These are phyloP conservation scores for Trachythela sp. DNA, from an alignment of 64 coral and sea anemone species.

Conservation along the genomic window DNA sequence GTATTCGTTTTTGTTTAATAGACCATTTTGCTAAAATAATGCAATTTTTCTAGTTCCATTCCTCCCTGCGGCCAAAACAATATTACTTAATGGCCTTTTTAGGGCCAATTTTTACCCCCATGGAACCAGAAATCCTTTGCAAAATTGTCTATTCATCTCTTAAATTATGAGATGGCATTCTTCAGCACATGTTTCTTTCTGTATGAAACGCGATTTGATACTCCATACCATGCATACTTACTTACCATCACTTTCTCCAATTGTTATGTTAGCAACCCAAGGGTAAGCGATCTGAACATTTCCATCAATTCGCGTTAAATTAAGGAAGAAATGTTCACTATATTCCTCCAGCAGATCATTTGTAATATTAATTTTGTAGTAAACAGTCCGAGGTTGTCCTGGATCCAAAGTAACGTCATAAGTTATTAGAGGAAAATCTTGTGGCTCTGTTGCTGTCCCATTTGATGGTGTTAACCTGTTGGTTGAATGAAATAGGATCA, in stretches of 20 bases:
- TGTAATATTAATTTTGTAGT: not conserved
- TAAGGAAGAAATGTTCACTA: not conserved
- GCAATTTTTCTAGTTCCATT: no score
- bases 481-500: not conserved
- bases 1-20: no score
- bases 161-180: no score
- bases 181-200: no score
- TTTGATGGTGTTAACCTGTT: not conserved
- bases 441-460: not conserved
- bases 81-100: no score
- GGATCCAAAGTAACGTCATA: not conserved
- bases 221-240: no score
- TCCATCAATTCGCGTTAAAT: not conserved
- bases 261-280: not conserved
- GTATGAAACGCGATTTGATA: no score
- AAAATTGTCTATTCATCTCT: no score
- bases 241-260: slow-evolving; percentile 11
- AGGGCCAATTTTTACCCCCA: no score
- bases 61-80: no score
- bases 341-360: slow-evolving; percentile 5
- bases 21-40: no score
- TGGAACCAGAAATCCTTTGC: no score
- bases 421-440: not conserved
- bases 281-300: not conserved
- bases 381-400: not conserved